These are phyloP conservation scores for Microcebus lehilahytsara DNA, from an alignment of 2,113 vertebrate species.

Conservation along the genomic window DNA sequence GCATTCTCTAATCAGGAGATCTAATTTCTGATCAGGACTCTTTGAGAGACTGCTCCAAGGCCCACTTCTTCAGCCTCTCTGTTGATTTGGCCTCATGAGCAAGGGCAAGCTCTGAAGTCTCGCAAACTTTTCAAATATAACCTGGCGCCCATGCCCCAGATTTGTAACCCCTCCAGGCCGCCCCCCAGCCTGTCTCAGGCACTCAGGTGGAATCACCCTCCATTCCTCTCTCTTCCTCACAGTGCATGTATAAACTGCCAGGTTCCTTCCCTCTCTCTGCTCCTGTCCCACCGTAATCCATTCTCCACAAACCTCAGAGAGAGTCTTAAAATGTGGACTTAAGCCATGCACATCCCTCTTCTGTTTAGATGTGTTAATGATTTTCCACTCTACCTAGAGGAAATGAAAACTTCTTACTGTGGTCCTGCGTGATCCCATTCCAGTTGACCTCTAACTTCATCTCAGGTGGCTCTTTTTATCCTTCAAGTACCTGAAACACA, in stretches of 20 bases:
- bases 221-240: not conserved
- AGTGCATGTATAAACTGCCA: accelerated
- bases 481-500: not conserved
- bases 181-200: accelerated
- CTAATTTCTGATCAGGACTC: not conserved
- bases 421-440: accelerated
- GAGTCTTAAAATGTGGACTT: not conserved
- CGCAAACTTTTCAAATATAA: not conserved
- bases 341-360: not conserved
- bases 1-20: not conserved
- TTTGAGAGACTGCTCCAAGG: not conserved
- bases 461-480: too few species aligned
- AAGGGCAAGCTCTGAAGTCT: not conserved
- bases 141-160: too few species aligned
- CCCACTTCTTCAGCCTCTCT: not conserved
- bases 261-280: not conserved
- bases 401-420: not conserved
- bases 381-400: too few species aligned
- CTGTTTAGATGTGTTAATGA: not conserved
- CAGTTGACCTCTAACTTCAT: accelerated
- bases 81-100: not conserved
- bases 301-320: not conserved
- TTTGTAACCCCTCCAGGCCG: not conserved
- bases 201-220: not conserved
- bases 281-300: too few species aligned